phyloP scores from a whole-genome alignment of 2,888 invertebrate species.

The Caenorhabditis imperialis region DNA sequence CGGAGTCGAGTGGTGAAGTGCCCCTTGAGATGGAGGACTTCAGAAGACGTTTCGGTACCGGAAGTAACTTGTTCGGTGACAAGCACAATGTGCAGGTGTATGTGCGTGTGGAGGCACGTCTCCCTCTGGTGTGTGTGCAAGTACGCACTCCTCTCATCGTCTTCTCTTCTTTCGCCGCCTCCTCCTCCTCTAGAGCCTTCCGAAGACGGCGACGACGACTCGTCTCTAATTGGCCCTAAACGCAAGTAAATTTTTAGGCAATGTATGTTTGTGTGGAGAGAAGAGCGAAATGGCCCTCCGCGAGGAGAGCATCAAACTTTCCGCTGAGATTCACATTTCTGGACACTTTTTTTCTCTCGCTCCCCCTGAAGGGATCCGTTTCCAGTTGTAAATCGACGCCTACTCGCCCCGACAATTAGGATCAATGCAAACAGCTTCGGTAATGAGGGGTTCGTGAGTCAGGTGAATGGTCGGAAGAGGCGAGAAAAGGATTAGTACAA shows the following conservation, averaged over 20 bases:
- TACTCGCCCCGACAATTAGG: slow-evolving; percentile 16
- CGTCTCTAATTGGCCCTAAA: slow-evolving; percentile 58
- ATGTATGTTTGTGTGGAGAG: slow-evolving; percentile 40
- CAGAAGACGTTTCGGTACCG: slow-evolving; percentile 11
- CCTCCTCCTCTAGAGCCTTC: slow-evolving; percentile 21
- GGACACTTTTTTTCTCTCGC: not conserved
- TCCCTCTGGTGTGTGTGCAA: slow-evolving; percentile 15
- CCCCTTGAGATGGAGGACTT: too few relatives aligned
- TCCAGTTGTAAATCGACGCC: slow-evolving; percentile 30
- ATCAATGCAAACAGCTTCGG: not conserved
- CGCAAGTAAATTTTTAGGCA: slow-evolving; percentile 54
- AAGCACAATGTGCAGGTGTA: slow-evolving; percentile 37
- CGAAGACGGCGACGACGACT: slow-evolving; percentile 34
- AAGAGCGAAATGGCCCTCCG: slow-evolving; percentile 4
- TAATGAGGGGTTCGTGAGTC: slow-evolving; percentile 19
- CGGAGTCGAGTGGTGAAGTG: slow-evolving; percentile 8
- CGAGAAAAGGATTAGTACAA: not conserved
- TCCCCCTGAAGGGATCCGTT: not conserved
- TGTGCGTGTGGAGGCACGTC: slow-evolving; percentile 10
- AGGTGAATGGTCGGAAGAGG: not conserved
- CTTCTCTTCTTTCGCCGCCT: slow-evolving; percentile 27
- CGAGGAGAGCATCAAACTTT: not conserved
- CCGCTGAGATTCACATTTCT: slow-evolving; percentile 4
- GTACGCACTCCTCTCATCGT: slow-evolving; percentile 43
- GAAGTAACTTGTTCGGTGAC: not conserved